Evolutionary conservation across 2,888 invertebrate genomes (phyloP).

Genomic region (Drosophila anomalata): DNA sequence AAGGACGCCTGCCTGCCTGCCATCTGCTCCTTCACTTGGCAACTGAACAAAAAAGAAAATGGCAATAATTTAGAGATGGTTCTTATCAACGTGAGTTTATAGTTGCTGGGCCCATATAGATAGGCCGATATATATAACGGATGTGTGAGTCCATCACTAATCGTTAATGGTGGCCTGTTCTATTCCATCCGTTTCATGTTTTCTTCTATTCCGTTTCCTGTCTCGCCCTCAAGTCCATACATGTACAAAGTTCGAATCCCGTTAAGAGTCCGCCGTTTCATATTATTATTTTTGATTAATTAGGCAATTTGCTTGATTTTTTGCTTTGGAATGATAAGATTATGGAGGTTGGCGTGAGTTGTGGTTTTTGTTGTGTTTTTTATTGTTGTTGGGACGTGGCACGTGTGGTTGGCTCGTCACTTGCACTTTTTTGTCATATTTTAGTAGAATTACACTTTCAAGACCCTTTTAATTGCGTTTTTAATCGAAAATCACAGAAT

Average conservation of each 20-base stretch:
- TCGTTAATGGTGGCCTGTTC: conserved; percentile 2
- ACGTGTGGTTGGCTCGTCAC: conserved; percentile 22
- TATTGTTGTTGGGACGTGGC: conserved; percentile 6
- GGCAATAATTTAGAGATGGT: not conserved
- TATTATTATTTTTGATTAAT: conserved; percentile 53
- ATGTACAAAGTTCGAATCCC: conserved; percentile 27
- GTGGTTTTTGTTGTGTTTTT: not conserved
- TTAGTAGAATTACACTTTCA: too few relatives aligned
- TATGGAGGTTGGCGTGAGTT: conserved; percentile 8
- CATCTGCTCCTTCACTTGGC: not conserved
- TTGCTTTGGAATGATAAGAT: conserved; percentile 36
- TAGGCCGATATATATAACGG: conserved; percentile 31
- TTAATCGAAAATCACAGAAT: not conserved
- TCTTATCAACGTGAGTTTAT: too few relatives aligned
- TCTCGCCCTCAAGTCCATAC: not conserved
- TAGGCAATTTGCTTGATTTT: conserved; percentile 41
- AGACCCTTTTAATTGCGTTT: not conserved
- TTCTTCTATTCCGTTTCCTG: not conserved
- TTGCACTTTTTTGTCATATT: not conserved
- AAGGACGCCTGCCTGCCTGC: conserved; percentile 5
- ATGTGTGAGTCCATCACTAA: conserved; percentile 7
- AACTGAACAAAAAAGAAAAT: conserved; percentile 4
- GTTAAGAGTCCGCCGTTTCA: conserved; percentile 23
- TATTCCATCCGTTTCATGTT: not conserved
- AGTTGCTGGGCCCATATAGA: conserved; percentile 24